Evolutionary conservation across 2,888 invertebrate species (phyloP).

Genomic region (Siphonodentalium dalli): DNA sequence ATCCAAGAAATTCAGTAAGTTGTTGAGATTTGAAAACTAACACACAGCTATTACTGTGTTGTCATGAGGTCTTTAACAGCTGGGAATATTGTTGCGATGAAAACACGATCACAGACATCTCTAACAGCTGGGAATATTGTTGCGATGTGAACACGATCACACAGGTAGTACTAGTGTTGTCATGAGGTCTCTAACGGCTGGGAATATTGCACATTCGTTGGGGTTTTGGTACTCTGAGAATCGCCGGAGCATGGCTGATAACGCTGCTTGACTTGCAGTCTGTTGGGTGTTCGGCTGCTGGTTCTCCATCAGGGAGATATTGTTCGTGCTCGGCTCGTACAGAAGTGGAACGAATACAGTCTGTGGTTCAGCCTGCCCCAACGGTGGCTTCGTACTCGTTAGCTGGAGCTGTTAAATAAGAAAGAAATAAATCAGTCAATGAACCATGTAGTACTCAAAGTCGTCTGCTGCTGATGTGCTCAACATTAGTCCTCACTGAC

Average conservation of each 20-base stretch:
- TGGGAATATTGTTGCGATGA: too few relatives aligned
- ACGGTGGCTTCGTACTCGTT: slow-evolving; percentile 71
- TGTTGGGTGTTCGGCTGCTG: slow-evolving; percentile 60
- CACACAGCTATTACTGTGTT: too few relatives aligned
- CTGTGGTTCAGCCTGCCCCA: slow-evolving; percentile 71
- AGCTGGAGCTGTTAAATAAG: slow-evolving; percentile 74
- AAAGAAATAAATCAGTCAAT: slow-evolving; percentile 12
- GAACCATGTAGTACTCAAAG: background rate
- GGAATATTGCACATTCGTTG: slow-evolving; percentile 86
- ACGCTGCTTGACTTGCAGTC: slow-evolving; percentile 41
- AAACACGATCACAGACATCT: too few relatives aligned
- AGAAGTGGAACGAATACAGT: slow-evolving; percentile 86
- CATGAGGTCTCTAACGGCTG: slow-evolving; percentile 87
- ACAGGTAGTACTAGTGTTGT: slow-evolving; percentile 83
- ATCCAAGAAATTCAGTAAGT: too few relatives aligned
- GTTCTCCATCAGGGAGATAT: slow-evolving; percentile 68
- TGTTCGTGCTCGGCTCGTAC: slow-evolving; percentile 85
- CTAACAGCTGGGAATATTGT: too few relatives aligned
- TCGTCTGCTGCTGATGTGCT: too few relatives aligned
- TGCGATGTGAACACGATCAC: too few relatives aligned
- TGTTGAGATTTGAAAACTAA: too few relatives aligned
- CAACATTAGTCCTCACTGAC: too few relatives aligned
- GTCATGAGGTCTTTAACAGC: too few relatives aligned
- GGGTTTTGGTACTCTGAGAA: slow-evolving; percentile 60
- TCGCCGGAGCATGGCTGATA: slow-evolving; percentile 56